Evolutionary conservation across 1,140 invertebrate genomes (phyloP).

Genomic region (Ips nitidus): DNA sequence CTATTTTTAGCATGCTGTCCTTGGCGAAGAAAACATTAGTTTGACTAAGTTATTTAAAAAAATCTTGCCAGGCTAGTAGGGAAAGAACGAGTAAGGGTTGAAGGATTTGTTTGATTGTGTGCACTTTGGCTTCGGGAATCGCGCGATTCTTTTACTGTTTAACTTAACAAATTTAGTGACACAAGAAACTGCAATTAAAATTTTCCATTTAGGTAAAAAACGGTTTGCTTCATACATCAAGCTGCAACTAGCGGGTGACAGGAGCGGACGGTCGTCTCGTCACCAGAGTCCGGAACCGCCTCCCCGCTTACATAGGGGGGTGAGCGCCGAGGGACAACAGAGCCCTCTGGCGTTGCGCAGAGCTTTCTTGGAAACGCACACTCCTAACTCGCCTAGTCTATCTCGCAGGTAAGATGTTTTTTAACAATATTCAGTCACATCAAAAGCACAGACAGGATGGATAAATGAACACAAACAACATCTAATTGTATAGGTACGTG

Average conservation of each 20-base stretch:
- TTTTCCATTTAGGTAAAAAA: slow-evolving; percentile 52
- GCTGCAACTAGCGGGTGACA: slow-evolving; percentile 60
- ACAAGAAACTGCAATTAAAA: too few species aligned
- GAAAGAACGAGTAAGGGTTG: too few species aligned
- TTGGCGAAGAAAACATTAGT: slow-evolving; percentile 21
- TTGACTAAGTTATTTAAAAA: background rate
- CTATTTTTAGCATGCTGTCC: slow-evolving; percentile 11
- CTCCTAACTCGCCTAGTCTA: slow-evolving; percentile 59
- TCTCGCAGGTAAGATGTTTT: slow-evolving; percentile 59
- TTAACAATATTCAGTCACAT: slow-evolving; percentile 4
- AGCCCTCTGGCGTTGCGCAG: slow-evolving; percentile 63
- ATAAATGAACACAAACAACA: background rate
- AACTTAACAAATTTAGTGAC: too few species aligned
- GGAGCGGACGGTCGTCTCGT: slow-evolving; percentile 48
- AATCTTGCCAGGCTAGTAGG: too few species aligned
- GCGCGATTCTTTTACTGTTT: too few species aligned
- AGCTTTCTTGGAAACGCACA: slow-evolving; percentile 58
- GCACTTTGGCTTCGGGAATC: too few species aligned
- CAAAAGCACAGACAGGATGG: background rate
- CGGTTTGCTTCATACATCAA: slow-evolving; percentile 79
- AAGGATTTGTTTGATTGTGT: too few species aligned
- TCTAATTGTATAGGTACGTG: slow-evolving; percentile 55
- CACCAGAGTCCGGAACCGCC: slow-evolving; percentile 67
- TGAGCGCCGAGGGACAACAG: slow-evolving; percentile 49
- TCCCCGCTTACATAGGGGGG: slow-evolving; percentile 62